phyloP scores from a whole-genome alignment of 2,797 vertebrate genomes.

The Gallinago solitaria region DNA sequence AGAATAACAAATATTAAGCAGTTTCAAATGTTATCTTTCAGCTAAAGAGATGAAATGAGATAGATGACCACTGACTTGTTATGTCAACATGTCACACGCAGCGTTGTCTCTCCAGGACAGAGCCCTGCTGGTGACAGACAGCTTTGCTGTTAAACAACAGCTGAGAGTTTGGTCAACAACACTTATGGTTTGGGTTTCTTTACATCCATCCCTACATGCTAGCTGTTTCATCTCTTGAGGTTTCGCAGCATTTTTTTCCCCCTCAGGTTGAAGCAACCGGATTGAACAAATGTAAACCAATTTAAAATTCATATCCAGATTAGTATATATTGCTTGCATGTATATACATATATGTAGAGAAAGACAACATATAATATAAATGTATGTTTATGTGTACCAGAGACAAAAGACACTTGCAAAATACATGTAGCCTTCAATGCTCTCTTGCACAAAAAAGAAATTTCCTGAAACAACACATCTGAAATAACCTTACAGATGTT shows the following conservation, averaged over 20 bases:
- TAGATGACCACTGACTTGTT: background rate
- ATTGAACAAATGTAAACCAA: background rate
- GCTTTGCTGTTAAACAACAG: background rate
- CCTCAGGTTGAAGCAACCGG: background rate
- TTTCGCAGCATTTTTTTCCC: background rate
- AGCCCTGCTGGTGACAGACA: background rate
- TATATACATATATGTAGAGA: background rate
- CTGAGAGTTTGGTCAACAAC: background rate
- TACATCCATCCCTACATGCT: background rate
- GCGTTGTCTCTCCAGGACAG: background rate
- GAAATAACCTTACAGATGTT: conserved; percentile 71
- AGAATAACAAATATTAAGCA: background rate
- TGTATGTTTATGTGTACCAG: background rate
- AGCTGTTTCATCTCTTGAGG: background rate
- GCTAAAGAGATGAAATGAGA: background rate
- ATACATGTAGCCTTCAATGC: background rate
- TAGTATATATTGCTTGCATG: background rate
- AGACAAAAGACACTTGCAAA: conserved; percentile 41
- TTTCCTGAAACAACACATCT: conserved; percentile 72
- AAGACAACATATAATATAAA: background rate
- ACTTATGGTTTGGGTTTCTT: background rate
- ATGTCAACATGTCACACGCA: background rate
- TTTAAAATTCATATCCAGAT: background rate
- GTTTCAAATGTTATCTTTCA: background rate
- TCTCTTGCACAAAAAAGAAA: conserved; percentile 48